Evolutionary conservation across 2,888 invertebrate genomes (phyloP).

Genomic region (Pandemis cinnamomeana): DNA sequence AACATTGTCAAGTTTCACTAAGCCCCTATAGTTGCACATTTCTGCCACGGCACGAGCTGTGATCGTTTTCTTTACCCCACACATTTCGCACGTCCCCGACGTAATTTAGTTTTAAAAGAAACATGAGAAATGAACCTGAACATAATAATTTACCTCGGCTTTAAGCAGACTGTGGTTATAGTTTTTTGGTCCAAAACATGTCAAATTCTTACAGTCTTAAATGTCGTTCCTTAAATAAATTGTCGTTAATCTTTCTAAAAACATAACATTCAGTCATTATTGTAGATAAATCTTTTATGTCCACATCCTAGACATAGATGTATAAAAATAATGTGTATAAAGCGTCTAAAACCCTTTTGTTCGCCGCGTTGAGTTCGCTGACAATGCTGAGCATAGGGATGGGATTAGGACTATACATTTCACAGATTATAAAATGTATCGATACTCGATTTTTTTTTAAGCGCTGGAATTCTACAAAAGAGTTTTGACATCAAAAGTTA

Average conservation of each 20-base stretch:
- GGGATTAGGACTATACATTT: background rate
- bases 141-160: conserved; percentile 19
- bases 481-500: no score
- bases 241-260: conserved; percentile 35
- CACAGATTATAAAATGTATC: no score
- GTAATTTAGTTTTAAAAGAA: no score
- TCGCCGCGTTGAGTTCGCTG: background rate
- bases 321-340: background rate
- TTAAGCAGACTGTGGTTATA: conserved; percentile 9
- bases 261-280: conserved; percentile 40
- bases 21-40: no score
- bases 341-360: background rate
- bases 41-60: no score
- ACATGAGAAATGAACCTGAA: no score
- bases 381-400: background rate
- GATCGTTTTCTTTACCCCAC: no score
- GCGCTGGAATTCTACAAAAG: no score
- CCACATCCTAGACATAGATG: background rate
- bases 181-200: conserved; percentile 34
- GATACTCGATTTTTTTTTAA: no score
- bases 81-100: no score
- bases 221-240: conserved; percentile 34
- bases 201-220: conserved; percentile 31
- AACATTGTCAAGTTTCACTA: no score
- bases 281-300: conserved; percentile 37